Evolutionary conservation across 2,113 vertebrate genomes (phyloP).

Genomic region (Strix aluco): DNA sequence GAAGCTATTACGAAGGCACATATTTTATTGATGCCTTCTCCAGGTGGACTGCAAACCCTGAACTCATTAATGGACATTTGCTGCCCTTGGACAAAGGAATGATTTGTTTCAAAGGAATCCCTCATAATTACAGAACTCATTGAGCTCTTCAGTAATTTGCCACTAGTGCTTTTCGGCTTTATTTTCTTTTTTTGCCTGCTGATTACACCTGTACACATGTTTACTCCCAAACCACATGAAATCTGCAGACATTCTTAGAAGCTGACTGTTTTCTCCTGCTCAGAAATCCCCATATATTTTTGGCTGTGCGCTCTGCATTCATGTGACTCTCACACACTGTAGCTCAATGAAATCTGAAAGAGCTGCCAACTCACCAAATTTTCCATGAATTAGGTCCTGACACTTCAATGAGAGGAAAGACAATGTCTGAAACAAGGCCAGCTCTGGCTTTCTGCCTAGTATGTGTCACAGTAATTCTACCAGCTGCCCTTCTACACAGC

Average conservation of each 20-base stretch:
- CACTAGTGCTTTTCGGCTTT: not conserved
- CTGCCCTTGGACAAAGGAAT: not conserved
- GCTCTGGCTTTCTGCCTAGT: conserved; percentile 80
- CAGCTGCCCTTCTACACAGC: conserved; percentile 77
- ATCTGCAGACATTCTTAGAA: conserved; percentile 55
- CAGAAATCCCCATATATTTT: conserved; percentile 65
- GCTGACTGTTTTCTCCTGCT: conserved; percentile 59
- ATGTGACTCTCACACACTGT: conserved; percentile 73
- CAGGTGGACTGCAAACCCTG: conserved; percentile 49
- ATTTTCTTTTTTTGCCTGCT: not conserved
- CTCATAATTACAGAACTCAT: not conserved
- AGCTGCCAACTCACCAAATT: conserved; percentile 82
- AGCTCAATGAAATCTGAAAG: conserved; percentile 81
- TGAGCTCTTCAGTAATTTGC: not conserved
- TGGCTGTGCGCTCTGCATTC: conserved; percentile 65
- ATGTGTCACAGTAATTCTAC: conserved; percentile 80
- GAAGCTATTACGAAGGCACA: conserved; percentile 30
- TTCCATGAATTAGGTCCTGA: conserved; percentile 87
- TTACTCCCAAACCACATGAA: conserved; percentile 63
- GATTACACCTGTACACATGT: conserved; percentile 72
- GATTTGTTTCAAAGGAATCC: conserved; percentile 43
- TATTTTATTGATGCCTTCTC: conserved; percentile 48
- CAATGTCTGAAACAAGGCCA: conserved; percentile 85
- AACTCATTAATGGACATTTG: not conserved
- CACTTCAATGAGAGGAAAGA: conserved; percentile 85